Evolutionary conservation across 2,888 invertebrate species (phyloP), one percentile per base, ranked within the genome.

Genomic region (Frankliniella fusca): DNA sequence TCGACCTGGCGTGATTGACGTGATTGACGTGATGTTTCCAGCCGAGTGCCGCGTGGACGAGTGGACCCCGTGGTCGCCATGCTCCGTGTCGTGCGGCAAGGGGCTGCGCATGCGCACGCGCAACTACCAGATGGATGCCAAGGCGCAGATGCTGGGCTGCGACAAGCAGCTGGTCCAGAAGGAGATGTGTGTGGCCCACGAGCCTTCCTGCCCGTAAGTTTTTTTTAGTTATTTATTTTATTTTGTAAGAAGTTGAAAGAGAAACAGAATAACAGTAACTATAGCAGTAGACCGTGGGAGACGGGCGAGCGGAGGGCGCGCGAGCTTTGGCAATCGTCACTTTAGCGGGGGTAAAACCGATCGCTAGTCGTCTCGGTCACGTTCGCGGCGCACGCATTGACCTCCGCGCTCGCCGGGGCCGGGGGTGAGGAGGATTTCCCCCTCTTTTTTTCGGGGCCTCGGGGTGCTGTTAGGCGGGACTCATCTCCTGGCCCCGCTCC

Each of bases 21-120:
- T 27, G 48, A 23, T 18, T 18, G 20, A 9, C 20, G 54, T 54
- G 54, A 54, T 61, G 61, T 18, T 86, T 87, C 65, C 87, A 96
- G 96, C 93, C 86, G 95, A 95, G 87, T 98, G 97, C 87, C 92
- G 90, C 5, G 94, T 95, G 48, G 90, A 91, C 0, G 92, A 92
- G 28, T 97, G 96, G 91, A 90, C 92, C 9, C 86, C 90, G 15
- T 97, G 95, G 95, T 92, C 93, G 49, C 89, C 91, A 27, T 97
- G 97, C 87, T 94, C 95, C 9, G 96, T 95, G 70, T 91, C 92
- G 50, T 98, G 97, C 88, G 97, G 97, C 83, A 94, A 94, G 89
- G 97, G 97, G 48, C 90, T 93, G 84, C 91, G 95, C 86, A 93
- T 94, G 91, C 91, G 96, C 85, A 93, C 91, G 83, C 91, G 97